Evolutionary conservation across 1,140 invertebrate species (phyloP).

Genomic region (Paracyclopina nana): DNA sequence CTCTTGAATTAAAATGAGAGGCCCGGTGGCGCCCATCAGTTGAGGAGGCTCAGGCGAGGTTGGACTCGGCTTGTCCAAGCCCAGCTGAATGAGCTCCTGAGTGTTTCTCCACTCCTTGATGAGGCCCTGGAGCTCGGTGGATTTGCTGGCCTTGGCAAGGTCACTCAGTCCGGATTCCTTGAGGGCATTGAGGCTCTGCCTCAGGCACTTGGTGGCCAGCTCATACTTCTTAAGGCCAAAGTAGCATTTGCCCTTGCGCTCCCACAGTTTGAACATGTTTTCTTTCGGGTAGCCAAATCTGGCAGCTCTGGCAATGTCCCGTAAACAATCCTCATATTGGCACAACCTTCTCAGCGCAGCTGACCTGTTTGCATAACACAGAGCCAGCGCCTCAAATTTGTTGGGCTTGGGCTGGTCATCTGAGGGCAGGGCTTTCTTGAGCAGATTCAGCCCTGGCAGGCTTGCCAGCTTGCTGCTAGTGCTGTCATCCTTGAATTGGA

Average conservation of each 20-base stretch:
- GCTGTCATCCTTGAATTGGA: too few species aligned
- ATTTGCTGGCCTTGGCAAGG: background rate
- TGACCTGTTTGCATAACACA: constrained; percentile 10
- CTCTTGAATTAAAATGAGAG: constrained; percentile 2
- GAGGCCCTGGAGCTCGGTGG: background rate
- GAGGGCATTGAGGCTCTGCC: background rate
- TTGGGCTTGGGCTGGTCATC: too few species aligned
- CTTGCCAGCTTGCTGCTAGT: too few species aligned
- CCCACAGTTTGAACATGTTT: constrained; percentile 10
- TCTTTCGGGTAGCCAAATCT: constrained; percentile 11
- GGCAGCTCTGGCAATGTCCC: constrained; percentile 2
- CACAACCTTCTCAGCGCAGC: constrained; percentile 3
- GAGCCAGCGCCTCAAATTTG: background rate
- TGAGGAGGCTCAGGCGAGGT: background rate
- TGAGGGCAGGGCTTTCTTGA: too few species aligned
- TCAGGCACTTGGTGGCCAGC: constrained; percentile 3
- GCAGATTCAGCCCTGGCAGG: too few species aligned
- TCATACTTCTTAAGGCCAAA: constrained; percentile 2
- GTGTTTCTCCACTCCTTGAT: constrained; percentile 7
- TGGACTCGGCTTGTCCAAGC: background rate
- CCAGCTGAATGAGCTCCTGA: background rate
- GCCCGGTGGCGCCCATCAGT: constrained; percentile 10
- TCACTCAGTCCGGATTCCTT: constrained; percentile 8
- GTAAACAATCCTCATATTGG: constrained; percentile 10
- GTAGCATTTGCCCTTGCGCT: constrained; percentile 11